Conservation (phyloP, 2,888 invertebrate genomes). For the Athripsodes cinereus region DNA sequence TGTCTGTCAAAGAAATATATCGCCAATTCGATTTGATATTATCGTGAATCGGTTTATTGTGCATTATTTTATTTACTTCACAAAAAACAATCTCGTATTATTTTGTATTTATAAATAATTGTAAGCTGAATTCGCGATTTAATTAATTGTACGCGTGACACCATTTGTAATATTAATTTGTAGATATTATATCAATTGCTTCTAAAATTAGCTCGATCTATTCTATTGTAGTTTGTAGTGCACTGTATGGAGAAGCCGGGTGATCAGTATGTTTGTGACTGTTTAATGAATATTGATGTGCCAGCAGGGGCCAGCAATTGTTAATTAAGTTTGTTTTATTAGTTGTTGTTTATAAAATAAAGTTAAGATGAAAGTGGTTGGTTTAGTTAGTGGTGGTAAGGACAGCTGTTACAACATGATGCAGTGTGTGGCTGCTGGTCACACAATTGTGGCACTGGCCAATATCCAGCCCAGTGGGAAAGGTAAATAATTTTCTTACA, state of each 20-base stretch:
- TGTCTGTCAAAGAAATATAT: too few relatives aligned
- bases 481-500: too few relatives aligned
- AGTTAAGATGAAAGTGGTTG: conserved; percentile 77
- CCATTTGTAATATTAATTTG: too few relatives aligned
- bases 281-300: not conserved
- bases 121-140: too few relatives aligned
- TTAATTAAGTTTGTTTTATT: not conserved
- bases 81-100: too few relatives aligned
- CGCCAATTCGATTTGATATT: too few relatives aligned
- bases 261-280: conserved; percentile 9
- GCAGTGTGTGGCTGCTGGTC: conserved; percentile 94
- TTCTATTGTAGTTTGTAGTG: not conserved
- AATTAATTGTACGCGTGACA: too few relatives aligned
- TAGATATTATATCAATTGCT: not conserved
- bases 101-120: too few relatives aligned
- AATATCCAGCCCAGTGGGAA: conserved; percentile 84
- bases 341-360: not conserved
- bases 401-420: conserved; percentile 99
- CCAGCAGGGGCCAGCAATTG: not conserved
- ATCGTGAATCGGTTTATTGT: too few relatives aligned
- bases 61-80: too few relatives aligned
- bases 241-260: conserved; percentile 3
- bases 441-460: conserved; percentile 91
- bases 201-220: conserved; percentile 13
- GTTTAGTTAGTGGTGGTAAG: conserved; percentile 95